Evolutionary conservation across 2,888 invertebrate species (phyloP).

Genomic region (Coremacera marginata): DNA sequence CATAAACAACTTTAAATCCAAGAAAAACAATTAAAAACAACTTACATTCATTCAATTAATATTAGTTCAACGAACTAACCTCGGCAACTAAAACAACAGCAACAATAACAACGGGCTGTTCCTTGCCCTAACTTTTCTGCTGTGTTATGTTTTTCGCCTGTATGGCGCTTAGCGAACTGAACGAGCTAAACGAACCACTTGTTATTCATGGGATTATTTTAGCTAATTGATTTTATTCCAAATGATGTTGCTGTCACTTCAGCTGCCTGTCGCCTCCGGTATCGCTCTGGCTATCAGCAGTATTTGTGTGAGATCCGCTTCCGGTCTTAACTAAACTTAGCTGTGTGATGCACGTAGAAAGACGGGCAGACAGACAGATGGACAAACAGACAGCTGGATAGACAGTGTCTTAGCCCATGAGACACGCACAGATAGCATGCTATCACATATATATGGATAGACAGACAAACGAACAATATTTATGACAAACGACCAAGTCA

Average conservation of each 20-base stretch:
- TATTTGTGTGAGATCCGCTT: constrained; percentile 32
- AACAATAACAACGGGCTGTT: no score
- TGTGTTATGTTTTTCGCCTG: not conserved
- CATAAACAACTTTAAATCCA: no score
- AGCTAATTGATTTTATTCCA: constrained; percentile 37
- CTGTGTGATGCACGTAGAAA: not conserved
- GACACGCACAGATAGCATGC: not conserved
- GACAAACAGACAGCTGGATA: no score
- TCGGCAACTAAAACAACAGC: no score
- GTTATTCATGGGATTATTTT: constrained; percentile 32
- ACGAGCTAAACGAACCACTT: constrained; percentile 16
- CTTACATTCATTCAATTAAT: no score
- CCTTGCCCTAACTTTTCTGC: not conserved
- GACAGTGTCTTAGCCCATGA: not conserved
- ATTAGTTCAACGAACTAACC: no score
- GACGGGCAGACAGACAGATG: not conserved
- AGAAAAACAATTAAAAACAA: no score
- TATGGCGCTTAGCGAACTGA: not conserved
- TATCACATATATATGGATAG: not conserved
- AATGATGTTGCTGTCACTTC: constrained; percentile 28
- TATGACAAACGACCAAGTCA: constrained; percentile 35
- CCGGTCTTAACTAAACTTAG: constrained; percentile 9
- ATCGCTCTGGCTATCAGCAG: not conserved
- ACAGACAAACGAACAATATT: not conserved
- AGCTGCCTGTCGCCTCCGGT: constrained; percentile 16